phyloP scores from a whole-genome alignment of 2,888 invertebrate species.

The Epinotia nisella region DNA sequence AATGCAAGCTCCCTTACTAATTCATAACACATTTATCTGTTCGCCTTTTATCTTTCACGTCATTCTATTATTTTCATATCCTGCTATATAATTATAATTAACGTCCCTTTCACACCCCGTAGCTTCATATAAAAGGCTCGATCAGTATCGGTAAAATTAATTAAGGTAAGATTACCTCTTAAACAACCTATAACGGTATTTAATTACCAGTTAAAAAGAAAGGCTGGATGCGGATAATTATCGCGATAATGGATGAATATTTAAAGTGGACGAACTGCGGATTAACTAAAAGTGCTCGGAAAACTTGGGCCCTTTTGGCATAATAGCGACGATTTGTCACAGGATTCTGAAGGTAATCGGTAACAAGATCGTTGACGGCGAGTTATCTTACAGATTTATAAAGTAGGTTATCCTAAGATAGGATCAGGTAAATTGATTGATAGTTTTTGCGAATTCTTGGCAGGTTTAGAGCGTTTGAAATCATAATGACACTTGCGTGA shows the following conservation, averaged over 20 bases:
- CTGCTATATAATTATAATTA: neutral
- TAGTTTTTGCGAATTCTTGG: too few species aligned
- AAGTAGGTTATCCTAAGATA: slow-evolving; percentile 1
- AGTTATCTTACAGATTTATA: slow-evolving; percentile 13
- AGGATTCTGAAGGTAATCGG: slow-evolving; percentile 40
- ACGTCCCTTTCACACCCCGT: slow-evolving; percentile 10
- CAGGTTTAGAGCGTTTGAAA: too few species aligned
- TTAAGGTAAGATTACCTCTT: slow-evolving; percentile 29
- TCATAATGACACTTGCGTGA: too few species aligned
- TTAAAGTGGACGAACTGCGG: slow-evolving; percentile 39
- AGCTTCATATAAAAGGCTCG: slow-evolving; percentile 1
- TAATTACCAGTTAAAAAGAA: slow-evolving; percentile 41
- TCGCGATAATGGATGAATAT: slow-evolving; percentile 43
- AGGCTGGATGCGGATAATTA: slow-evolving; percentile 39
- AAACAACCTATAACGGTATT: slow-evolving; percentile 39
- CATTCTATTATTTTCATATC: neutral
- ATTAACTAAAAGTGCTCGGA: slow-evolving; percentile 35
- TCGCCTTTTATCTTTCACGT: neutral
- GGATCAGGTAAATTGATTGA: neutral
- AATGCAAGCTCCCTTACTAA: neutral
- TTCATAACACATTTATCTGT: neutral
- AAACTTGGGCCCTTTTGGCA: slow-evolving; percentile 28
- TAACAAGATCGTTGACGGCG: slow-evolving; percentile 27
- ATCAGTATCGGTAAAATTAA: slow-evolving; percentile 34
- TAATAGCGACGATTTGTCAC: slow-evolving; percentile 42